phyloP scores from a whole-genome alignment of 2,113 vertebrate genomes.

The Thunnus maccoyii region DNA sequence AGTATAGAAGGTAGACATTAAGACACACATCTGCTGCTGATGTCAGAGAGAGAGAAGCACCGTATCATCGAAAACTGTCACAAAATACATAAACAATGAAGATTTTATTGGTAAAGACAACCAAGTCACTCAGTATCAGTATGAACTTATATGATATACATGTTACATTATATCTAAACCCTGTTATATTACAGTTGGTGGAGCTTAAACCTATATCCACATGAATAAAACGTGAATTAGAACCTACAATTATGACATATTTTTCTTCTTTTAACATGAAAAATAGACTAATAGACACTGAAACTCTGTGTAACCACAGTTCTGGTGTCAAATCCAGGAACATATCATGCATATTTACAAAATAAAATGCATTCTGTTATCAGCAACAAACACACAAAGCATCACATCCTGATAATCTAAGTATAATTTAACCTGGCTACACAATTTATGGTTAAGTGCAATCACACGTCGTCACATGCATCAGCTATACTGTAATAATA shows the following conservation, averaged over 20 bases:
- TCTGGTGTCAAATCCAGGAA: not conserved
- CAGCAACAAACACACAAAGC: not conserved
- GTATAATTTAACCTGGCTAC: not conserved
- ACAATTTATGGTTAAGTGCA: not conserved
- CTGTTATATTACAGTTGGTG: not conserved
- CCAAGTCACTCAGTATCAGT: no score
- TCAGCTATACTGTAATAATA: not conserved
- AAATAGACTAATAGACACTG: no score
- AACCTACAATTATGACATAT: not conserved
- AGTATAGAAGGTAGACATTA: constrained; percentile 9
- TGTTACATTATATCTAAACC: not conserved
- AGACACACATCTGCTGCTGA: not conserved
- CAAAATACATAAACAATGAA: no score
- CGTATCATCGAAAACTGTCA: not conserved
- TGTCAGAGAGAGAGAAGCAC: not conserved
- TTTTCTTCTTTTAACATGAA: not conserved
- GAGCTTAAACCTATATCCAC: not conserved
- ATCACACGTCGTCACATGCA: not conserved
- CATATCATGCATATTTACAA: constrained; percentile 15
- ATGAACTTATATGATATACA: not conserved
- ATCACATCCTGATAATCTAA: not conserved
- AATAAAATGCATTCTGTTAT: not conserved
- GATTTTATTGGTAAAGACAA: no score
- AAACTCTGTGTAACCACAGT: no score
- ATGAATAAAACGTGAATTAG: not conserved